A percentile compares a stretch with the other conserved stretches of the same genome.
These are phyloP conservation scores for Rhipidura dahli DNA, from an alignment of 2,113 vertebrate species.

Conservation along the genomic window DNA sequence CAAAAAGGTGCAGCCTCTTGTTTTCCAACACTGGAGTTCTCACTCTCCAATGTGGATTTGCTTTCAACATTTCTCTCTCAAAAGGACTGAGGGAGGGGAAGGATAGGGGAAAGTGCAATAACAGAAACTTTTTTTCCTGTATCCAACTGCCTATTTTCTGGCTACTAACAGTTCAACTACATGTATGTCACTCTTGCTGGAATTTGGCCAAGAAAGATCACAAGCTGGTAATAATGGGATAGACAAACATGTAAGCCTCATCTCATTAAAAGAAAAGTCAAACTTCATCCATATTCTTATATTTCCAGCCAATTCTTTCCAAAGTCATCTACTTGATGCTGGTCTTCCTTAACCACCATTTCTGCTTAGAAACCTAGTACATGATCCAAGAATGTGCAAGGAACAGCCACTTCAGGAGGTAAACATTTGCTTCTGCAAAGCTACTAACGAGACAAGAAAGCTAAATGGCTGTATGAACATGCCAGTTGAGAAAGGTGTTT, in stretches of 20 bases:
- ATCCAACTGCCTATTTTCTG: not conserved
- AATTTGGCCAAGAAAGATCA: not conserved
- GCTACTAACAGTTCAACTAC: not conserved
- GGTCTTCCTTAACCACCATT: not conserved
- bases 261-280: not conserved
- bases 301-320: not conserved
- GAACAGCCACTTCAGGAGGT: not conserved
- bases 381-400: not conserved
- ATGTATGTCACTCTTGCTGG: rapidly evolving
- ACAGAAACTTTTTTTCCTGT: not conserved
- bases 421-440: not conserved
- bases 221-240: not conserved
- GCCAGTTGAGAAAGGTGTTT: not conserved
- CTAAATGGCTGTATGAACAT: not conserved
- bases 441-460: not conserved
- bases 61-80: not conserved
- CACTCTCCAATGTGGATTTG: not conserved
- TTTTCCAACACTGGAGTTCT: not conserved
- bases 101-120: not conserved
- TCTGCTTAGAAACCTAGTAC: not conserved
- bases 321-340: not conserved
- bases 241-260: not conserved
- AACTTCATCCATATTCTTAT: not conserved
- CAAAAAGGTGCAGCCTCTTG: not conserved
- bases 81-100: not conserved